Evolutionary conservation across 2,888 invertebrate genomes (phyloP).

Genomic region (Neoascia interrupta): DNA sequence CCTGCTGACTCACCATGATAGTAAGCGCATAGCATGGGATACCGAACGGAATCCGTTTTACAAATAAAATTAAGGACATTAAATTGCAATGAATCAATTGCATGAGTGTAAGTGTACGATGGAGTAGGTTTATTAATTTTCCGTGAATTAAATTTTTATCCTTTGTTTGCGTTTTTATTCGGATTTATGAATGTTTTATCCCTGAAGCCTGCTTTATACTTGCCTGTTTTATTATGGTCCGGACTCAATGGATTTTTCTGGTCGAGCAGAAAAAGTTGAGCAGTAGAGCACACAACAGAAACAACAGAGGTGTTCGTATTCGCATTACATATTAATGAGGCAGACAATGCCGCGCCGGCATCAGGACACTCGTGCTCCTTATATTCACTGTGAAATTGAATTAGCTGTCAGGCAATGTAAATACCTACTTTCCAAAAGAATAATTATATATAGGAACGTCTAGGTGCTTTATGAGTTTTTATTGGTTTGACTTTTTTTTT

Average conservation of each 20-base stretch:
- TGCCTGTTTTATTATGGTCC: background rate
- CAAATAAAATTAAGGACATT: constrained; percentile 34
- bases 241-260: background rate
- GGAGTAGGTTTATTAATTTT: constrained; percentile 46
- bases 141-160: constrained; percentile 52
- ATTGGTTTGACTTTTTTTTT: constrained; percentile 12
- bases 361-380: background rate
- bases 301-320: constrained; percentile 35
- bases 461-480: constrained; percentile 52
- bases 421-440: no score
- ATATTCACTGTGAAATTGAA: constrained; percentile 47
- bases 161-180: constrained; percentile 55
- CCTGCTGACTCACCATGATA: constrained; percentile 1
- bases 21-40: no score
- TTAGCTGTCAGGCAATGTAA: constrained; percentile 61
- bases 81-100: constrained; percentile 35
- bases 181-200: constrained; percentile 46
- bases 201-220: constrained; percentile 22
- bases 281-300: constrained; percentile 7
- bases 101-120: background rate
- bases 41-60: constrained; percentile 18
- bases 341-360: constrained; percentile 31
- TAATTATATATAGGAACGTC: no score
- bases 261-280: constrained; percentile 18
- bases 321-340: constrained; percentile 60